Evolutionary conservation across 2,113 vertebrate genomes (phyloP), one percentile per base, ranked within the genome.

Genomic region (Neopipo cinnamomea): DNA sequence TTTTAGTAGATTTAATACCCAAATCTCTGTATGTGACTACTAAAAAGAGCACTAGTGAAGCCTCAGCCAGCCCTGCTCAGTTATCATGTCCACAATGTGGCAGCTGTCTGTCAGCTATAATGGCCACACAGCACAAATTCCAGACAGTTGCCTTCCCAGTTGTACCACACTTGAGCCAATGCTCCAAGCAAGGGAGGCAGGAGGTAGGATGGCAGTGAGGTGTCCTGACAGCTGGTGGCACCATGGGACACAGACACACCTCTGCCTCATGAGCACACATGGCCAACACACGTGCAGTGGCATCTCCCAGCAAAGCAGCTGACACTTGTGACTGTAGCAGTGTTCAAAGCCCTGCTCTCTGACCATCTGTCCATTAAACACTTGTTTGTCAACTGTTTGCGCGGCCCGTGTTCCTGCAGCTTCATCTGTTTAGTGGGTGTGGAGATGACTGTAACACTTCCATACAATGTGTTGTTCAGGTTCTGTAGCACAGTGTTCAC

Each of bases 181-280:
- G 35, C 50, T 47, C 6, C 37, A 19, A 23, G 53, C 7, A 35
- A 47, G 35, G 42, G 8, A 71, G 37, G 52, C 58, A 39, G 19
- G 2, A 50, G 24, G 37, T 7, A 28, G 49, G 70, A 30, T 12
- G 15, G 53, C 81, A 3, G 0, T 5, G 27, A 65, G 28, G 41
- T 12, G 42, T 37, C 12, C 65, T 46, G 55, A 50, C 49, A 74
- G 15, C 39, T 44, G 33, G 24, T 18, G 15, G 22, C 66, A 78
- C 59, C 78, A 72, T 1, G 3, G 20, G 70, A n/a, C 35, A 0
- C 0, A 10, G 28, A 12, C 3, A 23, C 1, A 9, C n/a, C 53
- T 46, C n/a, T 65, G 76, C 49, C 53, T 30, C 72, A 2, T 1
- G 2, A 58, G 28, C 72, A 89, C 47, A 12, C 11, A 1, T 6